phyloP scores from a whole-genome alignment of 2,113 vertebrate species.

The Plecturocebus donacophilus region DNA sequence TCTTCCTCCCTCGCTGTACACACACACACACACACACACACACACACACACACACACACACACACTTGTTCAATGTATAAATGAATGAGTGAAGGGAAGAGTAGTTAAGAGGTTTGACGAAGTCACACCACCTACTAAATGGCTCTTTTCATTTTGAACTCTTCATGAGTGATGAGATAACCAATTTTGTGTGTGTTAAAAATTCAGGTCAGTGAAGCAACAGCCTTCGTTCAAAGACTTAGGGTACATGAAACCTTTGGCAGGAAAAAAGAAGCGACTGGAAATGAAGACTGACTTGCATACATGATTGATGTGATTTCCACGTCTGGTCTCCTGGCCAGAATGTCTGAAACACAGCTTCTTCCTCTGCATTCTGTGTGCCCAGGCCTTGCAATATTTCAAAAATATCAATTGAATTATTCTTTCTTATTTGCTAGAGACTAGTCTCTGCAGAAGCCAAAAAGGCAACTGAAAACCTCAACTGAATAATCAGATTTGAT shows the following conservation, averaged over 20 bases:
- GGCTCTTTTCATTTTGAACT: background rate
- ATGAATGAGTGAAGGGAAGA: background rate
- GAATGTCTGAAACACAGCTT: background rate
- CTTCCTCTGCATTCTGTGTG: accelerated
- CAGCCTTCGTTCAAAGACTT: background rate
- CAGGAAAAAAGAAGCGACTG: background rate
- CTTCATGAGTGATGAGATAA: accelerated
- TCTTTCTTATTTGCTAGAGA: background rate
- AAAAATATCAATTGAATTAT: background rate
- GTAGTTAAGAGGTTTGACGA: no score
- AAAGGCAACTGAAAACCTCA: background rate
- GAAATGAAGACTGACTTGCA: no score
- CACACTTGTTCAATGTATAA: background rate
- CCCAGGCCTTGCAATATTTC: background rate
- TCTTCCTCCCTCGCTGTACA: no score
- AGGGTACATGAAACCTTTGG: background rate
- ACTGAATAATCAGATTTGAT: background rate
- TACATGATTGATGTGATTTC: background rate
- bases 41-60: accelerated
- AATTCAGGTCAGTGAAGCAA: background rate
- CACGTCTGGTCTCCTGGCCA: background rate
- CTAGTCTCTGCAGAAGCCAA: background rate
- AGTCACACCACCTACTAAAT: accelerated
- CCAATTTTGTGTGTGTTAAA: background rate
- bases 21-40: background rate